Percentiles rank a stretch among this genome's conserved stretches.
Evolutionary conservation across 2,797 vertebrate species (phyloP).

Genomic region (Clarias fuscus): DNA sequence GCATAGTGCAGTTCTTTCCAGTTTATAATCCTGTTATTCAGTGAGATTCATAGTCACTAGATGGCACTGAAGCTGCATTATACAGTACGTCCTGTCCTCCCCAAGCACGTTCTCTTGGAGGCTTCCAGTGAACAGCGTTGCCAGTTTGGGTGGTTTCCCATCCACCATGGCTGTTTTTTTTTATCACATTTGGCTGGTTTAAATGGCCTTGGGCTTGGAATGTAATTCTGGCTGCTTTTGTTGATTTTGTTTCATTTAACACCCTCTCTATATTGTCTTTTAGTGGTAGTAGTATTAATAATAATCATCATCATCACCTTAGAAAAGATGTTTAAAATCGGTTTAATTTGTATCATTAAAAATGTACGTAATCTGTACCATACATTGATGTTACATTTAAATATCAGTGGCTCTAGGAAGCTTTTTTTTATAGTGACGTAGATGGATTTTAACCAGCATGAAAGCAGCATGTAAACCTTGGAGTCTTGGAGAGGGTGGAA

Average conservation of each 20-base stretch:
- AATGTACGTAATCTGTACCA: background rate
- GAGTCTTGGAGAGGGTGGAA: background rate
- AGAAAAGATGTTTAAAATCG: background rate
- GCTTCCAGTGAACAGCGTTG: slow-evolving; percentile 4
- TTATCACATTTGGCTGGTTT: slow-evolving; percentile 29
- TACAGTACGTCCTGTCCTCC: background rate
- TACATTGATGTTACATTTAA: background rate
- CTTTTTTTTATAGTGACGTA: background rate
- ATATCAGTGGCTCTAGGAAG: background rate
- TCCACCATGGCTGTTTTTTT: background rate
- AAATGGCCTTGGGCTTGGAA: slow-evolving; percentile 19
- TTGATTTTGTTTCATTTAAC: slow-evolving; percentile 10
- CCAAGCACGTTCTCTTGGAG: background rate
- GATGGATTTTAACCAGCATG: background rate
- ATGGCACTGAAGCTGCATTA: slow-evolving; percentile 46
- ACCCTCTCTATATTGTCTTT: background rate
- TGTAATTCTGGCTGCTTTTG: slow-evolving; percentile 18
- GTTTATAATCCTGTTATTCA: background rate
- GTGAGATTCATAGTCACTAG: slow-evolving; percentile 37
- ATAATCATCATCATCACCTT: background rate
- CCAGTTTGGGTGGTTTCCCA: slow-evolving; percentile 31
- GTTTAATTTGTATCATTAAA: background rate
- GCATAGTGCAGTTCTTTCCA: background rate
- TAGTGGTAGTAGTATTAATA: background rate
- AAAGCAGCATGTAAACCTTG: background rate